Conservation (phyloP, 2,113 vertebrate genomes). For the Centropristis striata region DNA sequence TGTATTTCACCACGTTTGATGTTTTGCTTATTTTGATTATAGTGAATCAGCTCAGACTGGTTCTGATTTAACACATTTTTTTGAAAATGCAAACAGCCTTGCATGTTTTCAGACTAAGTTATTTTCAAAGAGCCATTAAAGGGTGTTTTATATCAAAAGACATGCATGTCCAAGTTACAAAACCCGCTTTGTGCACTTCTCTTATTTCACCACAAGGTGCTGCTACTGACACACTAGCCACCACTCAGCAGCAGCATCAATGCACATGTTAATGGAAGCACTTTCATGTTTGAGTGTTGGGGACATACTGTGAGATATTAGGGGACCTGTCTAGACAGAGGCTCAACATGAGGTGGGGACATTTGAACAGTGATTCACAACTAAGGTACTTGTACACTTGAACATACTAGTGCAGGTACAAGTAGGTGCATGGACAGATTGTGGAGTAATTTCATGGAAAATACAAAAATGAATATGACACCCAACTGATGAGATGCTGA, state of each 20-base stretch:
- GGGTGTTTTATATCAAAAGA: background rate
- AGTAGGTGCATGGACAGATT: background rate
- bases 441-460: background rate
- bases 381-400: background rate
- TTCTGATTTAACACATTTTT: background rate
- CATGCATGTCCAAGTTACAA: background rate
- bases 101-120: background rate
- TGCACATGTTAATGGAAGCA: constrained; percentile 22
- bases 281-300: background rate
- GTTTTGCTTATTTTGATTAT: constrained; percentile 2
- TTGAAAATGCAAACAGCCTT: background rate
- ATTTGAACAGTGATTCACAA: background rate
- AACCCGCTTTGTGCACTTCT: constrained; percentile 6
- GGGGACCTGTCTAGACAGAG: background rate
- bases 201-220: constrained; percentile 60
- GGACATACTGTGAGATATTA: background rate
- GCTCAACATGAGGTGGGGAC: background rate
- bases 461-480: background rate
- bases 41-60: background rate
- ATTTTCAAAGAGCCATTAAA: background rate
- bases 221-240: constrained; percentile 45
- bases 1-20: background rate
- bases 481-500: background rate
- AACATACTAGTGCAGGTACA: background rate
- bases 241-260: background rate